Evolutionary conservation across 2,113 vertebrate genomes (phyloP).

Genomic region (Hypomesus transpacificus): DNA sequence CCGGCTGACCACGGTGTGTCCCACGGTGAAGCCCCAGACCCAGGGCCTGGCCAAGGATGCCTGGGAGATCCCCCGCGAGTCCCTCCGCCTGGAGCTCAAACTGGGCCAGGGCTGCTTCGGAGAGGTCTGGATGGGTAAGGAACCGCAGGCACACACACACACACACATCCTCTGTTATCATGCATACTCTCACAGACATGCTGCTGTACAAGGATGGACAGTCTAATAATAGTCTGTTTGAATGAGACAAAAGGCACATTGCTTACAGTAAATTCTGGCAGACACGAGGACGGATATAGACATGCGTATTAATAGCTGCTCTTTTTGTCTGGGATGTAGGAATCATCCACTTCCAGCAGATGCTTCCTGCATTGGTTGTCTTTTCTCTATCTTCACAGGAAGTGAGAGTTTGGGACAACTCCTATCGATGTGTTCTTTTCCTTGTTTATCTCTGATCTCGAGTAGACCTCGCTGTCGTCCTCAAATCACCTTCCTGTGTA

Average conservation of each 20-base stretch:
- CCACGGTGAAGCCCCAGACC: constrained; percentile 97
- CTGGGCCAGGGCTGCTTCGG: constrained; percentile 98
- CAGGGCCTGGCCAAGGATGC: constrained; percentile 97
- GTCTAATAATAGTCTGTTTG: too few relatives aligned
- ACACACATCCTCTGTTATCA: background rate
- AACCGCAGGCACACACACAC: background rate
- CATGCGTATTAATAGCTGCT: constrained; percentile 32
- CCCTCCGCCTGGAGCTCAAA: constrained; percentile 91
- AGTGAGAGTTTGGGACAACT: background rate
- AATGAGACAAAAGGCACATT: too few relatives aligned
- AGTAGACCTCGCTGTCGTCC: too few relatives aligned
- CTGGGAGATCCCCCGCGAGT: constrained; percentile 98
- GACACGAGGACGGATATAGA: constrained; percentile 6
- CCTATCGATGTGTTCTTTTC: background rate
- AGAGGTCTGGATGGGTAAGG: constrained; percentile 99
- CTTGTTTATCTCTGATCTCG: too few relatives aligned
- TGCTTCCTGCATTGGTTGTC: constrained; percentile 51
- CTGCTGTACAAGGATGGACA: background rate
- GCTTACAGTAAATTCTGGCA: background rate
- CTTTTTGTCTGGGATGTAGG: constrained; percentile 28
- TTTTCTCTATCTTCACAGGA: constrained; percentile 39
- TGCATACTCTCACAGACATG: background rate
- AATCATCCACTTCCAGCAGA: constrained; percentile 49
- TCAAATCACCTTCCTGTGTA: too few relatives aligned
- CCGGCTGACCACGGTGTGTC: constrained; percentile 92